Evolutionary conservation across 1,140 invertebrate species (phyloP).

Genomic region (Penaeus vannamei): DNA sequence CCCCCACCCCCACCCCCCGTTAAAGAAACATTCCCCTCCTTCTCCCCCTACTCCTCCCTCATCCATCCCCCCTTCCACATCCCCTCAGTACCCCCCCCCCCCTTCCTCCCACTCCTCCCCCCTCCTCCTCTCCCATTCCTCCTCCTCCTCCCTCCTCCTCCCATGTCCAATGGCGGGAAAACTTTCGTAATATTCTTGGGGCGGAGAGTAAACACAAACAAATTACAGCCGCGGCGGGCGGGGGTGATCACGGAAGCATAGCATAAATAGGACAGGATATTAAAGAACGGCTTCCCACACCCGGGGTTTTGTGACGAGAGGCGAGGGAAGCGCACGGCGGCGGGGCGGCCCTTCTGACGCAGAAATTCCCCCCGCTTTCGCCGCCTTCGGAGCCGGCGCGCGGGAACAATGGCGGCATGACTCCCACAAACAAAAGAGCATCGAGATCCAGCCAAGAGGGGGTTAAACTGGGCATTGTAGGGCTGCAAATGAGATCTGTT

Average conservation of each 20-base stretch:
- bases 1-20: too few species aligned
- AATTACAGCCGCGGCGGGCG: not conserved
- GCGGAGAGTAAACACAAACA: slow-evolving; percentile 37
- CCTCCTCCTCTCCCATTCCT: too few species aligned
- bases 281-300: not conserved
- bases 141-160: too few species aligned
- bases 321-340: too few species aligned
- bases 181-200: slow-evolving; percentile 17
- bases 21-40: not conserved
- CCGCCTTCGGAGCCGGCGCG: slow-evolving; percentile 40
- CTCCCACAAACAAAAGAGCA: slow-evolving; percentile 52
- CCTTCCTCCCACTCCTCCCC: not conserved
- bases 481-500: slow-evolving; percentile 58
- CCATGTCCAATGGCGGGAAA: not conserved
- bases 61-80: not conserved
- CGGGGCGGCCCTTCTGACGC: slow-evolving; percentile 31
- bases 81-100: not conserved
- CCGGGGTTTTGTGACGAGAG: too few species aligned
- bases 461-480: slow-evolving; percentile 53
- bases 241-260: slow-evolving; percentile 31
- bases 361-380: slow-evolving; percentile 27
- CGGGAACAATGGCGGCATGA: slow-evolving; percentile 51
- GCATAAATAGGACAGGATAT: slow-evolving; percentile 46
- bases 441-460: slow-evolving; percentile 49
- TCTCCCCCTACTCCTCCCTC: not conserved